Evolutionary conservation across 2,888 invertebrate species (phyloP).

Genomic region (Nomada ferruginata): DNA sequence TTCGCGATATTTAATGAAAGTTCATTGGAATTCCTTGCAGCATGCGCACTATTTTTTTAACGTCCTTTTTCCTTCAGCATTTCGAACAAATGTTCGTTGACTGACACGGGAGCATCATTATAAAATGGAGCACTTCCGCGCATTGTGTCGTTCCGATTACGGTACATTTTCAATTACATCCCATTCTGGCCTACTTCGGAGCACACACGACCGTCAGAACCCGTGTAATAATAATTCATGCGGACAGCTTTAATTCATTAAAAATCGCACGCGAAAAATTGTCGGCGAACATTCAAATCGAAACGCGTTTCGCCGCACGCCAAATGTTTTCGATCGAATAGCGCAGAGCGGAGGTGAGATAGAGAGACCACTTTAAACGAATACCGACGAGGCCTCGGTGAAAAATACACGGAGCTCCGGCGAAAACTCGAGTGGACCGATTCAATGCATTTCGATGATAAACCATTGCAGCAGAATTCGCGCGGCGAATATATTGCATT

Average conservation of each 20-base stretch:
- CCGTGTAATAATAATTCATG: no score
- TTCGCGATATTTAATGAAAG: constrained; percentile 1
- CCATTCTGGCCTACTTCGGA: no score
- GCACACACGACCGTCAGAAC: no score
- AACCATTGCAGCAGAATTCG: constrained; percentile 36
- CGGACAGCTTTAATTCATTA: no score
- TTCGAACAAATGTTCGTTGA: no score
- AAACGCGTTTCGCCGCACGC: neutral
- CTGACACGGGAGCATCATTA: no score
- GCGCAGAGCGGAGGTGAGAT: neutral
- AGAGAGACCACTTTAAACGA: constrained; percentile 10
- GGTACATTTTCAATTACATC: no score
- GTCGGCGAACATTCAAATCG: neutral
- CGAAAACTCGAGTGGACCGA: constrained; percentile 36
- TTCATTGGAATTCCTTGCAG: no score
- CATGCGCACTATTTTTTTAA: no score
- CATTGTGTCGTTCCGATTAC: no score
- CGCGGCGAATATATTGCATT: constrained; percentile 39
- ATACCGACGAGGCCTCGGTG: constrained; percentile 3
- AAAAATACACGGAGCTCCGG: constrained; percentile 22
- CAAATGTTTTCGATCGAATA: neutral
- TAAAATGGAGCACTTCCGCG: no score
- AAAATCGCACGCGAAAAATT: neutral
- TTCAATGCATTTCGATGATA: constrained; percentile 44
- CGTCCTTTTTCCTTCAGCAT: neutral